Base-by-base conservation (phyloP, 2,888 invertebrate genomes). In the Salpingus planirostris region DNA sequence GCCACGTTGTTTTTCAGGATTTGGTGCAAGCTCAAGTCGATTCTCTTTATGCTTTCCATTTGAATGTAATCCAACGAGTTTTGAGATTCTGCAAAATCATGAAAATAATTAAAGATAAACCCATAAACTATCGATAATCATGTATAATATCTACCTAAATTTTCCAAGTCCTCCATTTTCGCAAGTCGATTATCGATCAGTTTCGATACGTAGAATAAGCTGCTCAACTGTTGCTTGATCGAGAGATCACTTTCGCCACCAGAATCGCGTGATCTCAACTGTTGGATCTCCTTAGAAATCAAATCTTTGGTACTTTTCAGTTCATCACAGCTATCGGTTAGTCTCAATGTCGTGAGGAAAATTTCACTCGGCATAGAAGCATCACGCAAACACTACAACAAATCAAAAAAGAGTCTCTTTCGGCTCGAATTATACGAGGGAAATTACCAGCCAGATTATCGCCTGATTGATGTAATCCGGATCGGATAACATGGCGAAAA, bases 401-500 rank as follows among this genome's bases (percentile, higher is more conserved):
- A 18, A 6, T 18, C 8, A 8, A 18, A 18, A 18, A 18, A 18
- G n/a, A n/a, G n/a, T n/a, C n/a, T n/a, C n/a, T n/a, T n/a, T n/a
- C n/a, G n/a, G n/a, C n/a, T n/a, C n/a, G n/a, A n/a, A n/a, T n/a
- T n/a, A n/a, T n/a, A n/a, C n/a, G n/a, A n/a, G n/a, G n/a, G n/a
- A n/a, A 70, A 80, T 75, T 62, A 90, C 90, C 73, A 85, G 75
- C 81, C 85, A 87, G 54, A 90, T 76, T 55, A 91, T 82, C 40
- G 80, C 76, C 65, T 89, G 84, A 67, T 93, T 93, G 47, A 93
- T 81, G 59, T 85, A 90, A 70, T 92, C 90, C 29, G 93, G 91
- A 66, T 91, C 89, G 24, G 88, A 71, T 29, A 82, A 77, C 54
- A 84, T 78, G 12, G 83, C 75, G 38, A 90, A 71, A 29, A 90